Percentiles rank a stretch among this genome's conserved stretches.
These are phyloP conservation scores for Heliconius aoede DNA, from an alignment of 2,888 invertebrate genomes.

Conservation along the genomic window DNA sequence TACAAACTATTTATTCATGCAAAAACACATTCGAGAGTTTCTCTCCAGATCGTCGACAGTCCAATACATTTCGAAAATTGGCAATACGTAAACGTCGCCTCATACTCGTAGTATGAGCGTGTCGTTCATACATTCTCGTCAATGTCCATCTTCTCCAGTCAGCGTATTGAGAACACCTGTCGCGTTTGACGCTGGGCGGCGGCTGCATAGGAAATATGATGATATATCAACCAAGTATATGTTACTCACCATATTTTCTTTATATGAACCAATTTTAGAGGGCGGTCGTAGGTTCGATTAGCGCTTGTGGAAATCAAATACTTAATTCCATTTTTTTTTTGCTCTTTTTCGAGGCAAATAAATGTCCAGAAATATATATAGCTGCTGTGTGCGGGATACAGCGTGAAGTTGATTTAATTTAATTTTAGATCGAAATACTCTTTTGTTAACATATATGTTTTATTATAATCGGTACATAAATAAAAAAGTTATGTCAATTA, in stretches of 20 bases:
- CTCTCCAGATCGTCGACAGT: neutral
- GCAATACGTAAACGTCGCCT: neutral
- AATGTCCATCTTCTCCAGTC: conserved; percentile 16
- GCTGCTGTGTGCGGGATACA: no score
- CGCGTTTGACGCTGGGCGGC: conserved; percentile 1
- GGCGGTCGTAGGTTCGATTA: no score
- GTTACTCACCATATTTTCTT: neutral
- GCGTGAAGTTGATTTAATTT: no score
- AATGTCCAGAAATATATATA: no score
- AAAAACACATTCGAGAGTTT: neutral
- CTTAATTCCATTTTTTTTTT: no score
- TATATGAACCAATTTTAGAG: neutral
- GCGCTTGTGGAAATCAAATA: no score
- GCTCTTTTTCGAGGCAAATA: no score
- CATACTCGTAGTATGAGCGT: conserved; percentile 8
- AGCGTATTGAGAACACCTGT: conserved; percentile 26
- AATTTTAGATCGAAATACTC: no score
- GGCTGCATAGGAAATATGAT: neutral
- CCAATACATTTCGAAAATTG: conserved; percentile 3
- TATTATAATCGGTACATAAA: no score
- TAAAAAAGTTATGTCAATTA: no score
- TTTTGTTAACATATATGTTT: no score
- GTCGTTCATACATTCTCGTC: conserved; percentile 24
- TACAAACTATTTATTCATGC: neutral
- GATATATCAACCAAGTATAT: neutral